Conservation (phyloP, 1,140 invertebrate genomes). For the Radopholus similis region DNA sequence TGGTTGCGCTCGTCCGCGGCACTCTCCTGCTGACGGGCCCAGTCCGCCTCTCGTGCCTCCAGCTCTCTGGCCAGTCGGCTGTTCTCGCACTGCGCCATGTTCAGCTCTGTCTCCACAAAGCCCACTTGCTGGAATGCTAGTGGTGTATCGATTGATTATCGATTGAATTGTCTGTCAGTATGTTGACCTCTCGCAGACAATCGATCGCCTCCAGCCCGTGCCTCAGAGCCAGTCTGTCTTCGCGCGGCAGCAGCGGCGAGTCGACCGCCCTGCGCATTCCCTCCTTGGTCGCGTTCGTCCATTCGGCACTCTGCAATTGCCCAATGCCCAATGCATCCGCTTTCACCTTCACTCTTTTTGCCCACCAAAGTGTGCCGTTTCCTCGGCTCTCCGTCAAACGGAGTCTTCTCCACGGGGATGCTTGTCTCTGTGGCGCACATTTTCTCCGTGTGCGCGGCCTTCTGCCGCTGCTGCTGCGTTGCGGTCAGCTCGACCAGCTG, state of each 20-base stretch:
- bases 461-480: conserved; percentile 3
- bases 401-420: not conserved
- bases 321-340: not conserved
- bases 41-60: conserved; percentile 29
- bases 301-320: not conserved
- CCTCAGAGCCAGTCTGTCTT: conserved; percentile 5
- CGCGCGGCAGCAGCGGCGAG: not conserved
- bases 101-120: conserved; percentile 31
- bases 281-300: not conserved
- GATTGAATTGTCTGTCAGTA: too few species aligned
- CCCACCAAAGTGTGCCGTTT: not conserved
- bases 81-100: conserved; percentile 43
- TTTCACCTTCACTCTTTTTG: not conserved
- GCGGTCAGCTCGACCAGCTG: conserved; percentile 50
- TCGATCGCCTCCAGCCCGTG: conserved; percentile 25
- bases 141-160: conserved; percentile 6
- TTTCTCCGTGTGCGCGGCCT: not conserved
- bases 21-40: conserved; percentile 31
- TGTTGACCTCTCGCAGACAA: conserved; percentile 20
- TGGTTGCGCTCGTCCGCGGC: conserved; percentile 28
- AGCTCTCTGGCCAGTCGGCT: conserved; percentile 24
- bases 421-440: not conserved
- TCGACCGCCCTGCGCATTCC: not conserved
- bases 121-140: conserved; percentile 19
- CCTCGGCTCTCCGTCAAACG: not conserved